phyloP scores from a whole-genome alignment of 2,797 vertebrate genomes.

The Schizopygopsis malacanthus region DNA sequence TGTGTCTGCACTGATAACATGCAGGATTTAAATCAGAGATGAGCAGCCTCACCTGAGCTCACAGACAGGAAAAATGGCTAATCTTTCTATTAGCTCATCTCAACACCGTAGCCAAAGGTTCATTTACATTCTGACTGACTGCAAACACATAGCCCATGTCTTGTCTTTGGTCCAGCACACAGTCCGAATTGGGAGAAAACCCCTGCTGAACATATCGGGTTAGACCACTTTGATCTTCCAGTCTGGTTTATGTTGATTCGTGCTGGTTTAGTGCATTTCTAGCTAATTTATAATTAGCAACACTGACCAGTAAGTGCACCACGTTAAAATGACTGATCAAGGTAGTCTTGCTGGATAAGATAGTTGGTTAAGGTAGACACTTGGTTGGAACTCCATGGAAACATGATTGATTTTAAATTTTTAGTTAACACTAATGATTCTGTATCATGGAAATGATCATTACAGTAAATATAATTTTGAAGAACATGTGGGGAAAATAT shows the following conservation, averaged over 20 bases:
- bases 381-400: too few species aligned
- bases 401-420: too few species aligned
- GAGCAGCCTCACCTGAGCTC: constrained; percentile 48
- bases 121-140: constrained; percentile 5
- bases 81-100: constrained; percentile 38
- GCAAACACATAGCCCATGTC: not conserved
- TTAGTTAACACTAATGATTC: too few species aligned
- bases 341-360: too few species aligned
- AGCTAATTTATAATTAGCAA: not conserved
- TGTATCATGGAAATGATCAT: too few species aligned
- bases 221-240: not conserved
- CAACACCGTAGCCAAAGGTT: constrained; percentile 4
- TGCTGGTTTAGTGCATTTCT: not conserved
- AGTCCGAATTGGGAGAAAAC: not conserved
- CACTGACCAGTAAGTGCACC: too few species aligned
- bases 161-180: not conserved
- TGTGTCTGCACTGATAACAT: constrained; percentile 68
- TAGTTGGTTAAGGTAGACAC: too few species aligned
- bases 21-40: constrained; percentile 28
- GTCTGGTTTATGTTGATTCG: not conserved
- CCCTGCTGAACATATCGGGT: not conserved
- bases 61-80: constrained; percentile 11
- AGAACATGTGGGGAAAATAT: too few species aligned
- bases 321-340: too few species aligned
- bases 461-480: too few species aligned